phyloP scores from a whole-genome alignment of 2,888 invertebrate genomes.

The Strigamia transsilvanica region DNA sequence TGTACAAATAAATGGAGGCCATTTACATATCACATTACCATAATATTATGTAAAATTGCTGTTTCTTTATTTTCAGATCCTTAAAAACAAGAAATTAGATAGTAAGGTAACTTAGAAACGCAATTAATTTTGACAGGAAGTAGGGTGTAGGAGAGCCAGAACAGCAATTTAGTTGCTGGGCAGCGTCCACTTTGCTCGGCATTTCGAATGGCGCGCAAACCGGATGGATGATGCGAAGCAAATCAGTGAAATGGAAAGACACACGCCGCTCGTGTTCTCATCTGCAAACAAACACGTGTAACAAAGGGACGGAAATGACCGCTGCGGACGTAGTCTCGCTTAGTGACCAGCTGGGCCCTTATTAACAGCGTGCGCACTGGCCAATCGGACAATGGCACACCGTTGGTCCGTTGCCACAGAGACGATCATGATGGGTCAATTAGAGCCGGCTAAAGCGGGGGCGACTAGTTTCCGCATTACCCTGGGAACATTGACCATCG shows the following conservation, averaged over 20 bases:
- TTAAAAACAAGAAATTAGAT: neutral
- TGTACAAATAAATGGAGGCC: too few relatives aligned
- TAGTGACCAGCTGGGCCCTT: conserved; percentile 9
- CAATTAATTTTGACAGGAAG: conserved; percentile 15
- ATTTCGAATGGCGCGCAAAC: neutral
- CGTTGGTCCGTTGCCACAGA: conserved; percentile 9
- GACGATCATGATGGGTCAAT: conserved; percentile 12
- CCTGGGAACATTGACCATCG: conserved; percentile 20
- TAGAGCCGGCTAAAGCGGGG: conserved; percentile 4
- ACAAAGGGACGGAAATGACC: conserved; percentile 15
- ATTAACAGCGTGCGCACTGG: neutral
- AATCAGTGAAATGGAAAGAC: conserved; percentile 20
- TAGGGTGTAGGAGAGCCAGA: neutral
- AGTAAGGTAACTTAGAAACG: neutral
- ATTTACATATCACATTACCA: too few relatives aligned
- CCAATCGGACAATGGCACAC: conserved; percentile 19
- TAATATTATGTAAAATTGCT: too few relatives aligned
- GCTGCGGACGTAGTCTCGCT: conserved; percentile 20
- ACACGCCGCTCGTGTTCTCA: conserved; percentile 14
- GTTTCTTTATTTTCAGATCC: neutral
- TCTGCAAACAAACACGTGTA: conserved; percentile 11
- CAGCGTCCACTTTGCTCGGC: conserved; percentile 9
- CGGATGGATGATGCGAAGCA: conserved; percentile 15
- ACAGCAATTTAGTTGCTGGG: neutral
- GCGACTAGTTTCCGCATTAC: conserved; percentile 14